These are phyloP conservation scores for Leucoraja ocellata DNA, from an alignment of 2,797 vertebrate species.

Conservation along the genomic window DNA sequence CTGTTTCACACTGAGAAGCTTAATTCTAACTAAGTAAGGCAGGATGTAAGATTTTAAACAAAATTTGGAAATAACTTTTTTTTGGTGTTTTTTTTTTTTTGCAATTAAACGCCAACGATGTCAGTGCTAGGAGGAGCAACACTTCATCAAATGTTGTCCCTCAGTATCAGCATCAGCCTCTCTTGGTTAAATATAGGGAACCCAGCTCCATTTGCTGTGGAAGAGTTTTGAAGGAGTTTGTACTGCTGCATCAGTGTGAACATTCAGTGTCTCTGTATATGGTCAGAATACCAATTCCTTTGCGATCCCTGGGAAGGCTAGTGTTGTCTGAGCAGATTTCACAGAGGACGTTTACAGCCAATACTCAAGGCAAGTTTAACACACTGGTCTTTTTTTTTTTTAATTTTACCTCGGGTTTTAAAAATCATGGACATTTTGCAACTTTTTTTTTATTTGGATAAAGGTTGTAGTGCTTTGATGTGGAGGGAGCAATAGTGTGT, in stretches of 20 bases:
- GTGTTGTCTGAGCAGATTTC: neutral
- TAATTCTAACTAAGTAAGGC: neutral
- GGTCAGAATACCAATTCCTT: neutral
- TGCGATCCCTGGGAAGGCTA: neutral
- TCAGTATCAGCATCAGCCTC: neutral
- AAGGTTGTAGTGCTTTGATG: neutral
- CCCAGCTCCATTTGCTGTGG: neutral
- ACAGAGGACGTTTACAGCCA: neutral
- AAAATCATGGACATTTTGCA: neutral
- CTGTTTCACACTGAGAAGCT: neutral
- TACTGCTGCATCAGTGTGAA: neutral
- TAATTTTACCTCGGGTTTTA: neutral
- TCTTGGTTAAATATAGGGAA: neutral
- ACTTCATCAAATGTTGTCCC: neutral
- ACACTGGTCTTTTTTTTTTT: too few species aligned
- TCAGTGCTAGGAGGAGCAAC: neutral
- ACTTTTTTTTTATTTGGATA: neutral
- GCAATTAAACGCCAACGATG: neutral
- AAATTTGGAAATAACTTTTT: neutral
- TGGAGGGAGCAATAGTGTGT: neutral
- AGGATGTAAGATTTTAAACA: neutral
- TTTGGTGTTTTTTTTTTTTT: neutral
- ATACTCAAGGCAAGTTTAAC: neutral
- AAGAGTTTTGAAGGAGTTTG: neutral
- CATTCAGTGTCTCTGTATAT: neutral